Percentiles rank a stretch among this genome's conserved stretches.
Evolutionary conservation across 2,888 invertebrate species (phyloP).

Genomic region (Eugnorisma glareosa): DNA sequence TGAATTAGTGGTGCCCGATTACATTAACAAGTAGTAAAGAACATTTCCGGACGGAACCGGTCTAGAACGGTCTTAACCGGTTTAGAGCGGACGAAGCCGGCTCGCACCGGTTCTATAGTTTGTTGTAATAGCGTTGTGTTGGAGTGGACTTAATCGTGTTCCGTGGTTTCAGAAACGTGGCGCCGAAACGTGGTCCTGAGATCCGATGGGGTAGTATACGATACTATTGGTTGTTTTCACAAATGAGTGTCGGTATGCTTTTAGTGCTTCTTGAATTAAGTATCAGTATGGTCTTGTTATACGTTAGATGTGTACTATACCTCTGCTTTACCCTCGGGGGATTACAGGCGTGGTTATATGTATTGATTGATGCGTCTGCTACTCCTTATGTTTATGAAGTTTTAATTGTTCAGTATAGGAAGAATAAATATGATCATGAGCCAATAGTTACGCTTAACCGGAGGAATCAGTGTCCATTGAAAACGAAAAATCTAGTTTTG

Average conservation of each 20-base stretch:
- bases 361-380: neutral
- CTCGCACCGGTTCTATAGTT: slow-evolving; percentile 73
- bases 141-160: slow-evolving; percentile 80
- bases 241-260: slow-evolving; percentile 27
- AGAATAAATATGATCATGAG: neutral
- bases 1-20: slow-evolving; percentile 84
- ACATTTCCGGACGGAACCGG: slow-evolving; percentile 71
- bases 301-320: neutral
- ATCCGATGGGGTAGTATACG: slow-evolving; percentile 43
- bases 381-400: neutral
- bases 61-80: slow-evolving; percentile 84
- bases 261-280: slow-evolving; percentile 12
- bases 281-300: slow-evolving; percentile 3
- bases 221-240: slow-evolving; percentile 49
- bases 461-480: neutral
- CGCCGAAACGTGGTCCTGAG: slow-evolving; percentile 73
- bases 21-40: slow-evolving; percentile 85
- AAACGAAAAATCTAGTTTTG: slow-evolving; percentile 7
- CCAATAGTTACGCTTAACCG: neutral
- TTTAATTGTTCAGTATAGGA: neutral
- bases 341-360: neutral
- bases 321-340: neutral
- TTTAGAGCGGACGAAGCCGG: slow-evolving; percentile 77
- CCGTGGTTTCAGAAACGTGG: slow-evolving; percentile 78
- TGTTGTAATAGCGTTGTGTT: slow-evolving; percentile 77